A percentile compares a stretch with the other conserved stretches of the same genome.
Evolutionary conservation across 2,888 invertebrate species (phyloP).

Genomic region (Tupiocoris notatus): DNA sequence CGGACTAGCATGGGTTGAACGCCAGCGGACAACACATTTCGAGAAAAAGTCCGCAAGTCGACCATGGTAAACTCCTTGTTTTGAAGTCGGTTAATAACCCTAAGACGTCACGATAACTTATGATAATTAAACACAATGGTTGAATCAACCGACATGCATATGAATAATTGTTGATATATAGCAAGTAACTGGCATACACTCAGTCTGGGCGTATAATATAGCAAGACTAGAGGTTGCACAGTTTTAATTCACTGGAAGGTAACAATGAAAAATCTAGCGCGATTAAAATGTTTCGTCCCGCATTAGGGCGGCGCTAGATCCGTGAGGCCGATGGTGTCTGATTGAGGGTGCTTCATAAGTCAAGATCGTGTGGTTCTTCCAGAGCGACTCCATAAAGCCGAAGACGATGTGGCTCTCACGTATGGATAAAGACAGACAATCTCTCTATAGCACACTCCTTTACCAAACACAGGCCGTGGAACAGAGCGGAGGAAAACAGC

Average conservation of each 20-base stretch:
- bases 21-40: too few species aligned
- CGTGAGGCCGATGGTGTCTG: constrained; percentile 21
- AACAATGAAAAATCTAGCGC: background rate
- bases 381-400: background rate
- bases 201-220: too few species aligned
- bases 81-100: too few species aligned
- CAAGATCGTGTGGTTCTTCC: background rate
- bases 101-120: too few species aligned
- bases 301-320: constrained; percentile 7
- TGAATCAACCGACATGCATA: too few species aligned
- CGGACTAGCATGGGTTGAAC: too few species aligned
- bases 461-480: background rate
- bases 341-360: constrained; percentile 17
- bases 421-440: background rate
- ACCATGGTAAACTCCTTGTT: too few species aligned
- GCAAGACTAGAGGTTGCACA: too few species aligned
- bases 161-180: too few species aligned
- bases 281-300: constrained; percentile 23
- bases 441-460: background rate
- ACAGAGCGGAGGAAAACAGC: background rate
- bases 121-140: too few species aligned
- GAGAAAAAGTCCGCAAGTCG: too few species aligned
- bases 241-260: background rate
- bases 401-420: background rate
- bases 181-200: too few species aligned